phyloP scores from a whole-genome alignment of 1,140 invertebrate genomes.

The Aphidius gifuensis region DNA sequence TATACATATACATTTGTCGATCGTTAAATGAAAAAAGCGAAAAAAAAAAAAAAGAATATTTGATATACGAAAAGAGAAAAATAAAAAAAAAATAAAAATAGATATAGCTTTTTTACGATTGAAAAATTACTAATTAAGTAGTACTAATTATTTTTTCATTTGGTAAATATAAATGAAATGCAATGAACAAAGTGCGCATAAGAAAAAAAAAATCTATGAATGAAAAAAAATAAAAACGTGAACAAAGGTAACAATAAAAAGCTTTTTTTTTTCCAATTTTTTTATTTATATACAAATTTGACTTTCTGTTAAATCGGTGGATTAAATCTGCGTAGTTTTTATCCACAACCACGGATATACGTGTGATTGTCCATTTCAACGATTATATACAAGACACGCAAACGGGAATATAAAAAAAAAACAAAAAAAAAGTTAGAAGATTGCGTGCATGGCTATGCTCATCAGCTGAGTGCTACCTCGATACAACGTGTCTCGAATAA shows the following conservation, averaged over 20 bases:
- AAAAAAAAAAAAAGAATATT: slow-evolving; percentile 1
- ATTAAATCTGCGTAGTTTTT: not conserved
- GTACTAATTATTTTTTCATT: slow-evolving; percentile 4
- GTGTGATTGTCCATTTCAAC: no score
- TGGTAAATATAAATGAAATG: slow-evolving; percentile 1
- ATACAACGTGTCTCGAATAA: slow-evolving; percentile 30
- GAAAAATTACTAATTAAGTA: not conserved
- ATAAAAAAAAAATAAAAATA: not conserved
- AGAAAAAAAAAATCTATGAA: not conserved
- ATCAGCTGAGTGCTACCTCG: slow-evolving; percentile 45
- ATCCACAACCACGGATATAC: no score
- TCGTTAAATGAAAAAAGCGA: no score
- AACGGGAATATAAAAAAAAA: not conserved
- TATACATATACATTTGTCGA: no score
- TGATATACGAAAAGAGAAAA: no score
- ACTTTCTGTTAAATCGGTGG: slow-evolving; percentile 2
- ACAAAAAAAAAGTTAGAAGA: slow-evolving; percentile 7
- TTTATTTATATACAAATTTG: not conserved
- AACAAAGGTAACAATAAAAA: not conserved
- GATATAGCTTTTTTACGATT: no score
- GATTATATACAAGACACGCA: not conserved
- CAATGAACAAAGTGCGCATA: not conserved
- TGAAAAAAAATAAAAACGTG: not conserved
- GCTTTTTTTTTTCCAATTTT: not conserved
- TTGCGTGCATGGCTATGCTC: slow-evolving; percentile 29